Conservation (phyloP, 2,888 invertebrate species). For the Andrena praecox region DNA sequence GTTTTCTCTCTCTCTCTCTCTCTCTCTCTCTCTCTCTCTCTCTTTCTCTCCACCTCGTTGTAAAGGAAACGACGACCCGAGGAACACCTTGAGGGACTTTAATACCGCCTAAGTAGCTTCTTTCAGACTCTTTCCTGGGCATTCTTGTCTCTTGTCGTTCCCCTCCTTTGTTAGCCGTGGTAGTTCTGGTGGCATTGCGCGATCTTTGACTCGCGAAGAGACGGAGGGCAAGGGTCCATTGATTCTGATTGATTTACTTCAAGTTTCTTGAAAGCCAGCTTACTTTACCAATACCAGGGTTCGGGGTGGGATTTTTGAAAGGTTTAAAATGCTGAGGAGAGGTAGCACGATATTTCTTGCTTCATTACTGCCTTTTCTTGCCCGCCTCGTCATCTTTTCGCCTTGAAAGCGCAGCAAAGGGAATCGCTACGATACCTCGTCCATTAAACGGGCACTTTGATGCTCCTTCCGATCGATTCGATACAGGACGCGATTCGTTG, state of each 20-base stretch:
- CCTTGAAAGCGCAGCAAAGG: not conserved
- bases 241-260: not conserved
- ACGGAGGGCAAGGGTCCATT: not conserved
- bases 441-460: slow-evolving; percentile 32
- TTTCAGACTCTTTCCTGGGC: not conserved
- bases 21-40: no score
- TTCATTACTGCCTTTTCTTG: not conserved
- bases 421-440: slow-evolving; percentile 4
- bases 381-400: not conserved
- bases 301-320: not conserved
- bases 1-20: no score
- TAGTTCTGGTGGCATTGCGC: not conserved
- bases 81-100: slow-evolving; percentile 5
- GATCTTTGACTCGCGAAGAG: not conserved
- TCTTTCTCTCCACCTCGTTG: not conserved
- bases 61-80: not conserved
- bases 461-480: slow-evolving; percentile 22
- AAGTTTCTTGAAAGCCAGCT: no score
- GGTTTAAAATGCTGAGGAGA: not conserved
- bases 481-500: not conserved
- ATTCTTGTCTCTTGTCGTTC: not conserved
- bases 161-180: not conserved
- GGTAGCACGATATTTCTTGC: not conserved
- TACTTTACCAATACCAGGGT: no score
- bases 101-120: slow-evolving; percentile 7